phyloP scores from a whole-genome alignment of 2,797 vertebrate species.

The Ptychadena robeensis region DNA sequence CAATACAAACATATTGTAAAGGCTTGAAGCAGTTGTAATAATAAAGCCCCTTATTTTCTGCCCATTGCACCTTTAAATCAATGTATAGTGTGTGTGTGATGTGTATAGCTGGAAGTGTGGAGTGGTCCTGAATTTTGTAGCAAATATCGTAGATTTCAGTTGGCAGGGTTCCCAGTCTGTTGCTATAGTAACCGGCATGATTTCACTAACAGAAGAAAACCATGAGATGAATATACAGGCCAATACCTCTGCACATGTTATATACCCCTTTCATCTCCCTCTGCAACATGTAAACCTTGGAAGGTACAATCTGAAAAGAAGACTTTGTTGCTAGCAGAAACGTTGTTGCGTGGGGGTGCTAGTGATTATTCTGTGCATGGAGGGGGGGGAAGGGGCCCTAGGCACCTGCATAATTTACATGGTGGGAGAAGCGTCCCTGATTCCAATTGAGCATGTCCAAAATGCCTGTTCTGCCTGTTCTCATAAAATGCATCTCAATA shows the following conservation, averaged over 20 bases:
- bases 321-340: too few relatives aligned
- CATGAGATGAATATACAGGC: constrained; percentile 9
- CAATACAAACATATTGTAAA: background rate
- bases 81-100: background rate
- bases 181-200: constrained; percentile 38
- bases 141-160: constrained; percentile 14
- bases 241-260: constrained; percentile 14
- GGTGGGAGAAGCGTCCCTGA: too few relatives aligned
- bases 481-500: too few relatives aligned
- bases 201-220: constrained; percentile 41
- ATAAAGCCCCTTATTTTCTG: background rate
- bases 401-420: too few relatives aligned
- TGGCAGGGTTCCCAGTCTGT: constrained; percentile 36
- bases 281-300: constrained; percentile 10
- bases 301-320: background rate
- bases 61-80: background rate
- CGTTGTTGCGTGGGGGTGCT: too few relatives aligned
- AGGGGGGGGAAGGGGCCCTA: too few relatives aligned
- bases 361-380: too few relatives aligned
- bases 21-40: background rate
- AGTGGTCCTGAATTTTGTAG: constrained; percentile 20
- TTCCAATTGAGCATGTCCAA: too few relatives aligned
- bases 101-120: constrained; percentile 4
- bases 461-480: too few relatives aligned
- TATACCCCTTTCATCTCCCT: constrained; percentile 25